Base-by-base conservation (phyloP, 2,888 invertebrate genomes). In the Mycalesis mineus region DNA sequence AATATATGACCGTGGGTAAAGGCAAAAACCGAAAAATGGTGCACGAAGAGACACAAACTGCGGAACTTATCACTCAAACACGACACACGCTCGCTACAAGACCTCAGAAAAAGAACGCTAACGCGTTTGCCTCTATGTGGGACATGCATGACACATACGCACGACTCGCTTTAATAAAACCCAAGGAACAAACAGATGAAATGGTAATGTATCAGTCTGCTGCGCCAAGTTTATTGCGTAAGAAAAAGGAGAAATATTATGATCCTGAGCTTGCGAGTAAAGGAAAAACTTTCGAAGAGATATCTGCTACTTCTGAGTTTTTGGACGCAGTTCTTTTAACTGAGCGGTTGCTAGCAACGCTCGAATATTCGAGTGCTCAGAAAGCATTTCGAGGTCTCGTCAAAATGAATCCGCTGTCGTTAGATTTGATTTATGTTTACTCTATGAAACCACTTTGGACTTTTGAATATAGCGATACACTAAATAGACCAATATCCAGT, bases 91-190 rank as follows among this genome's bases (percentile, higher is more conserved):
- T 92, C 31, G 91, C 93, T 0, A 86, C 88, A 1, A 82, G 89
- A 22, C 88, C 91, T 0, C 80, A 84, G 55, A 91, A 91, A 56
- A 88, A 80, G 53, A 92, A 94, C 68, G 90, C 90, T 2, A 87
- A 88, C 1, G 90, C 92, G 0, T 94, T 93, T 72, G 95, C 94
- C 0, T 95, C 95, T 0, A 89, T 93, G 70, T 96, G 95, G 92
- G 94, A 95, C 67, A 94, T 95, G 92, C 92, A 92, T 68, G 95
- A 95, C 70, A 94, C 93, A 0, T 94, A 92, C 66, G 84, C 86
- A 6, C 81, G 80, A 48, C 68, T 91, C 31, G 84, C 85, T n/a
- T 69, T 71, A 60, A 64, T 73, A 3, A 69, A 65, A 42, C 65
- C 68, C 1, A 68, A 69, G n/a, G 79, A 80, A 58, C 76, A 80